phyloP scores from a whole-genome alignment of 2,113 vertebrate species.

The Myotis yumanensis region DNA sequence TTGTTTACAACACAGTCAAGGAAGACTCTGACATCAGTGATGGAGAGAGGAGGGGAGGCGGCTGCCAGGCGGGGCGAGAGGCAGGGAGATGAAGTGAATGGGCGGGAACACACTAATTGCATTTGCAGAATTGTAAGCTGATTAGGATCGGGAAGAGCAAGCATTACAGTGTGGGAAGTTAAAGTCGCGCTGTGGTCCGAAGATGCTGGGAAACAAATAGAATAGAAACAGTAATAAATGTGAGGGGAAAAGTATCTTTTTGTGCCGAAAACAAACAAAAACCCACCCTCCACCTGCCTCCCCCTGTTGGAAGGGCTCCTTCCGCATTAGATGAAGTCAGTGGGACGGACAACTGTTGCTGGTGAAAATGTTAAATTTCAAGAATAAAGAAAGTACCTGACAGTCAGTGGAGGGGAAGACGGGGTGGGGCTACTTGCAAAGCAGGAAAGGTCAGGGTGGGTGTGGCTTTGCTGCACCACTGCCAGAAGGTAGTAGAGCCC shows the following conservation, averaged over 20 bases:
- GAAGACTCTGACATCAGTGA: not conserved
- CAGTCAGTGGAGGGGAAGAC: not conserved
- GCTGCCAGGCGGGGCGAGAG: not conserved
- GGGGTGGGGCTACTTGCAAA: not conserved
- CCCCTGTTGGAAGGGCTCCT: not conserved
- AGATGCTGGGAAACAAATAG: constrained; percentile 10
- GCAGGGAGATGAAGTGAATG: not conserved
- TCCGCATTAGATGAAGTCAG: not conserved
- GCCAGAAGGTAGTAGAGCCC: not conserved
- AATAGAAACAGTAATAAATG: not conserved
- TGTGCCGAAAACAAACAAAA: not conserved
- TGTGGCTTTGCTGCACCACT: not conserved
- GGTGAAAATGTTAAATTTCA: not conserved
- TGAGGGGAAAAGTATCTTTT: not conserved
- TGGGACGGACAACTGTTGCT: not conserved
- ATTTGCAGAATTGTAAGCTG: not conserved
- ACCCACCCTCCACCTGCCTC: not conserved
- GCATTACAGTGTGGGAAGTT: not conserved
- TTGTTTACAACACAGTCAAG: not conserved
- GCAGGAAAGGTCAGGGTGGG: not conserved
- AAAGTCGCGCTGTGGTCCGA: constrained; percentile 7
- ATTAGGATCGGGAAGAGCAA: not conserved
- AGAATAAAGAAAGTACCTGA: not conserved
- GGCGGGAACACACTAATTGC: not conserved
- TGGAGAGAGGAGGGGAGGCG: not conserved